Evolutionary conservation across 2,888 invertebrate genomes (phyloP).

Genomic region (Blastobasis lacticolella): DNA sequence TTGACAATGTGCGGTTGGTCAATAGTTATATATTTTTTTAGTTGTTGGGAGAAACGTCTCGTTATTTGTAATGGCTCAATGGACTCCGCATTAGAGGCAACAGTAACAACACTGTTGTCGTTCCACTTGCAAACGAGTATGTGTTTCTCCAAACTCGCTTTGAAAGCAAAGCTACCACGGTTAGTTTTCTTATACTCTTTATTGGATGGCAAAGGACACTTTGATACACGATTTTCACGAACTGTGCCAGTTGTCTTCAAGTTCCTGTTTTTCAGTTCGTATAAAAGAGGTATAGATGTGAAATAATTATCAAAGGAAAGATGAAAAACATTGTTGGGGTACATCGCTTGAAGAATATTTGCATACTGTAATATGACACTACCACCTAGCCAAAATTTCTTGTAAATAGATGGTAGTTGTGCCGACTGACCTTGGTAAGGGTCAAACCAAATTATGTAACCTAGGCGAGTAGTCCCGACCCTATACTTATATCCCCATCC

Average conservation of each 20-base stretch:
- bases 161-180: neutral
- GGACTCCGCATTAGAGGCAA: neutral
- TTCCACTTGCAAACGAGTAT: neutral
- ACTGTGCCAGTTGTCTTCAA: neutral
- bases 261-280: neutral
- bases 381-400: slow-evolving; percentile 2
- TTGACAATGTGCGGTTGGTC: slow-evolving; percentile 2
- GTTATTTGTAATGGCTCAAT: neutral
- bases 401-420: neutral
- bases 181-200: neutral
- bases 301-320: neutral
- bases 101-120: neutral
- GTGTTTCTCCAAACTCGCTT: neutral
- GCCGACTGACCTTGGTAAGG: neutral
- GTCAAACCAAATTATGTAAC: neutral
- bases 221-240: neutral
- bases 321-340: neutral
- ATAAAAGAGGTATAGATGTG: neutral
- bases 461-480: neutral
- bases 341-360: neutral
- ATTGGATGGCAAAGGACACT: neutral
- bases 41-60: slow-evolving; percentile 1
- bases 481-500: neutral
- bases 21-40: neutral
- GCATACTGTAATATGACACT: slow-evolving; percentile 4